Percentiles rank a stretch among this genome's conserved stretches.
These are phyloP conservation scores for Paramormyrops hopkinsi DNA, from an alignment of 2,797 vertebrate genomes.

Conservation along the genomic window DNA sequence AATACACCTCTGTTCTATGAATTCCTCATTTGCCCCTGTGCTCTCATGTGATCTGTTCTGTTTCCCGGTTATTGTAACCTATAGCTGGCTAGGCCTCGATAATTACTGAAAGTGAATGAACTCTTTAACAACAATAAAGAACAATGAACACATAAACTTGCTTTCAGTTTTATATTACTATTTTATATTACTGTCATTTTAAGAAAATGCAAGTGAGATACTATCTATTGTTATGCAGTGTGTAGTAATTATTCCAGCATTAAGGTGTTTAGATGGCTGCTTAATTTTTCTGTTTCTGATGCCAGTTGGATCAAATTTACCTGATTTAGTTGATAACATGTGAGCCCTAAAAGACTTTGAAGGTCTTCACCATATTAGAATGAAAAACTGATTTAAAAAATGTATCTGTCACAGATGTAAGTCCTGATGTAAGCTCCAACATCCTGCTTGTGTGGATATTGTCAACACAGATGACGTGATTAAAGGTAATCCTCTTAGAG, in stretches of 20 bases:
- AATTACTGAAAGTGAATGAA: not conserved
- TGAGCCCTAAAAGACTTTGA: too few relatives aligned
- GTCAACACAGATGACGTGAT: not conserved
- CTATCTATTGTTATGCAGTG: not conserved
- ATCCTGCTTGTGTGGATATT: not conserved
- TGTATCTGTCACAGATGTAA: not conserved
- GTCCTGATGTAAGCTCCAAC: not conserved
- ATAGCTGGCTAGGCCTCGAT: not conserved
- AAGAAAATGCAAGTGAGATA: not conserved
- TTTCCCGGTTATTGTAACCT: not conserved
- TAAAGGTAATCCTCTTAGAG: slow-evolving; percentile 7
- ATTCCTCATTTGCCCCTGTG: not conserved
- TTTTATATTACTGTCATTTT: not conserved
- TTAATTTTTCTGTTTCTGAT: not conserved
- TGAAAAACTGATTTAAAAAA: not conserved
- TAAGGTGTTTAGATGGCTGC: not conserved
- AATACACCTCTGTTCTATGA: not conserved
- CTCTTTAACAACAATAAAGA: not conserved
- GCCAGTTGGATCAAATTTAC: not conserved
- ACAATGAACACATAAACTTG: not conserved
- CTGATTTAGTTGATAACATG: not conserved
- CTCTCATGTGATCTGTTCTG: not conserved
- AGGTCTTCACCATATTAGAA: not conserved
- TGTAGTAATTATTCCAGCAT: not conserved
- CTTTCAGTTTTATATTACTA: not conserved